phyloP scores from a whole-genome alignment of 2,888 invertebrate species.

The Drosophila leonis region DNA sequence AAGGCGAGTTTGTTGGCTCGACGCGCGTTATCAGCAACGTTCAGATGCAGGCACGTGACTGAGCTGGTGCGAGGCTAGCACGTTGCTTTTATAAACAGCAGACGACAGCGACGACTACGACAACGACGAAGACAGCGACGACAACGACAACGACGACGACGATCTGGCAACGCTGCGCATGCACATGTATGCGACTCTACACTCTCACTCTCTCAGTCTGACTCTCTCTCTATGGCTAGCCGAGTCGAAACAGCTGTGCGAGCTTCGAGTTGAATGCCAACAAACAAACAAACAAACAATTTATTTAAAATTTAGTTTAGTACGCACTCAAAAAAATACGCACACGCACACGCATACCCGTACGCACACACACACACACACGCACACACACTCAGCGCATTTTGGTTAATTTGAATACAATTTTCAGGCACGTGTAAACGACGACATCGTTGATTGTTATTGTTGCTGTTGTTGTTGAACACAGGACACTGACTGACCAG shows the following conservation, averaged over 20 bases:
- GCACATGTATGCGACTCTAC: slow-evolving; percentile 45
- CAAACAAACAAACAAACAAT: slow-evolving; percentile 30
- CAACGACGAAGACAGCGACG: neutral
- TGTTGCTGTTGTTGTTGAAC: slow-evolving; percentile 33
- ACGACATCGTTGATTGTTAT: slow-evolving; percentile 11
- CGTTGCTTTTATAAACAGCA: slow-evolving; percentile 75
- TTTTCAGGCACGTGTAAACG: slow-evolving; percentile 1
- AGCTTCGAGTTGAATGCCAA: slow-evolving; percentile 51
- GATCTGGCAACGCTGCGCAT: slow-evolving; percentile 71
- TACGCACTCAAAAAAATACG: neutral
- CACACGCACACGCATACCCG: slow-evolving; percentile 4
- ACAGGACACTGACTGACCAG: slow-evolving; percentile 63
- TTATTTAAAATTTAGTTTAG: neutral
- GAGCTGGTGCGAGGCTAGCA: slow-evolving; percentile 64
- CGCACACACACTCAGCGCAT: slow-evolving; percentile 3
- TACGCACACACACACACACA: slow-evolving; percentile 1
- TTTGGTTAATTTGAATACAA: neutral
- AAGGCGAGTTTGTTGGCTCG: slow-evolving; percentile 35
- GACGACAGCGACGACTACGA: neutral
- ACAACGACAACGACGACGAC: slow-evolving; percentile 1
- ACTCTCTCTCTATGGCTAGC: neutral
- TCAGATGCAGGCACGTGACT: slow-evolving; percentile 80
- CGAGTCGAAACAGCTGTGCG: slow-evolving; percentile 58
- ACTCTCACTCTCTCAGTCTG: slow-evolving; percentile 3
- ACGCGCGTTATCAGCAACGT: slow-evolving; percentile 66